A percentile compares a stretch with the other conserved stretches of the same genome.
These are phyloP conservation scores for Leucophora obtusa DNA, from an alignment of 2,888 invertebrate species.

Conservation along the genomic window DNA sequence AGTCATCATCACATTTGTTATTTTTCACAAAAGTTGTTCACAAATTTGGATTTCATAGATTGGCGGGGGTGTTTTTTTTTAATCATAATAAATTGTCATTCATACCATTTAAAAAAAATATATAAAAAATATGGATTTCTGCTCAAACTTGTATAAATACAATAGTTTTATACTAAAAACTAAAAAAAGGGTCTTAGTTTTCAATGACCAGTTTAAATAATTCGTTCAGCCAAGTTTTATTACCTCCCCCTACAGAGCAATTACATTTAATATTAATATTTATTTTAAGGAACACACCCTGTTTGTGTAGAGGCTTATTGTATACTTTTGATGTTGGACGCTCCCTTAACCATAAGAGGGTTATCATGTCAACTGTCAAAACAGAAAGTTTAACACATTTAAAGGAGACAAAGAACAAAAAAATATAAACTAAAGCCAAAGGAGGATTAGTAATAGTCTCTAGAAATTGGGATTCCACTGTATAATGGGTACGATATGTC, in stretches of 20 bases:
- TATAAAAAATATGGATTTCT: neutral
- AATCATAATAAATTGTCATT: neutral
- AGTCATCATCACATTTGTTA: constrained; percentile 31
- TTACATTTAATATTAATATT: neutral
- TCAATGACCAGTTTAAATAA: neutral
- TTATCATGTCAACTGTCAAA: neutral
- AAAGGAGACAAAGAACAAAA: too few relatives aligned
- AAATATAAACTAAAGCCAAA: too few relatives aligned
- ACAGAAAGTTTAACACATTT: neutral
- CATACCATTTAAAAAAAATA: neutral
- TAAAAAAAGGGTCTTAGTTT: neutral
- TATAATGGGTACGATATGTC: too few relatives aligned
- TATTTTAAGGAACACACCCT: neutral
- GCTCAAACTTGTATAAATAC: neutral
- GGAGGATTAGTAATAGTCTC: too few relatives aligned
- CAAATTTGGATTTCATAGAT: neutral
- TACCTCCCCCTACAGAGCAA: neutral
- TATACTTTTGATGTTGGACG: neutral
- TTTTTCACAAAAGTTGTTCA: constrained; percentile 1
- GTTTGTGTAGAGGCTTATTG: neutral
- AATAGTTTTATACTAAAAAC: neutral
- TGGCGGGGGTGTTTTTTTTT: neutral
- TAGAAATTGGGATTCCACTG: too few relatives aligned
- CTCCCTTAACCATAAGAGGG: neutral
- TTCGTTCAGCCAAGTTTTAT: neutral